Evolutionary conservation across 2,113 vertebrate species (phyloP), one percentile per base, ranked within the genome.

Genomic region (Amphiprion ocellaris): DNA sequence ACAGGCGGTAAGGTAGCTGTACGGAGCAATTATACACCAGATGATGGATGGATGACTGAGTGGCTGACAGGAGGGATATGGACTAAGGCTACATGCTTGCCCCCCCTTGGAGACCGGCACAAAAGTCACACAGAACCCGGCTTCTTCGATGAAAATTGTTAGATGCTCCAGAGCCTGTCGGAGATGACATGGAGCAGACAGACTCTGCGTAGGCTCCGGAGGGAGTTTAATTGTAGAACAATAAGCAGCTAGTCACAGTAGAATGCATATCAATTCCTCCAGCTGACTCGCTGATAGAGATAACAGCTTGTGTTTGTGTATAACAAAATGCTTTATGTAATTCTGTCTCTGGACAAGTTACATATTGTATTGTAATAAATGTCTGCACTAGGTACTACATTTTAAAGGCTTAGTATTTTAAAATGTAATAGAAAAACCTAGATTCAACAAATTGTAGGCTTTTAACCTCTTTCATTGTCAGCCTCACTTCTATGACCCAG

Each of bases 11-110:
- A 77, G 46, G 85, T 83, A 82, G 89, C 80, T 81, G 70, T 85
- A 81, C 61, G 46, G 74, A 73, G 75, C 81, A 92, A 92, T 90
- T 92, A 91, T 84, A 78, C 76, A 26, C 23, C 11, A 24, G 64
- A 83, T 93, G 89, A 94, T 87, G 85, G 91, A 94, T 91, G 74
- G 89, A 62, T 90, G 74, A 68, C 68, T 69, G 77, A 59, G 67
- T 87, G 87, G 92, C 70, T 92, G 92, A 90, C 92, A 83, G 79
- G 63, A 81, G 49, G 81, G 69, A 79, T 83, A 75, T 50, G 77
- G 76, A 76, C 58, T 84, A 61, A 60, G 80, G 84, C 87, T 86
- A 84, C 69, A 49, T 49, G 65, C 55, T 41, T 2, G 26, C 54
- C 76, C 74, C 86, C 71, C 33, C 33, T 72, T 44, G 30, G 87